Conservation (phyloP, 2,888 invertebrate species). For the Prionchulus punctatus region DNA sequence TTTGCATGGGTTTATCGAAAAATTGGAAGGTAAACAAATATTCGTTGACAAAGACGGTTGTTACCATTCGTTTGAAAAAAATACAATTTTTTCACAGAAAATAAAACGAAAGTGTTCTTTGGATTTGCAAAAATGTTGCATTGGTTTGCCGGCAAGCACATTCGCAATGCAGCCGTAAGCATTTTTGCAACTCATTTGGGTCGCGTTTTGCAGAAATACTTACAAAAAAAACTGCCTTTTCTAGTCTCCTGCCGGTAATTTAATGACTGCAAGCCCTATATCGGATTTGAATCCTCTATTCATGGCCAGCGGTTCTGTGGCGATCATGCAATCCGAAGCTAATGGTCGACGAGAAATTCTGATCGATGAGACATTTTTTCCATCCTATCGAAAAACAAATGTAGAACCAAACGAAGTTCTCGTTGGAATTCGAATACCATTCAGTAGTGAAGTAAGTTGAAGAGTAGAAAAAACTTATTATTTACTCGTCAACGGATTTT, state of each 20-base stretch:
- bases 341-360: constrained; percentile 41
- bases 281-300: constrained; percentile 85
- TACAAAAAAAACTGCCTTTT: background rate
- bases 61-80: background rate
- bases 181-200: background rate
- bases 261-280: constrained; percentile 86
- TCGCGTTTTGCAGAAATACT: too few relatives aligned
- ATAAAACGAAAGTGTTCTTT: constrained; percentile 23
- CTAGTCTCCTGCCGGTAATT: constrained; percentile 70
- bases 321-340: constrained; percentile 22
- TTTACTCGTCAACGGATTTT: too few relatives aligned
- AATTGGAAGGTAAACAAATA: constrained; percentile 34
- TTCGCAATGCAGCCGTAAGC: constrained; percentile 67
- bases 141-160: constrained; percentile 88
- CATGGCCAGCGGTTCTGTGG: constrained; percentile 49
- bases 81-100: too few relatives aligned
- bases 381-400: constrained; percentile 62
- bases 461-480: too few relatives aligned
- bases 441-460: constrained; percentile 41
- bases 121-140: constrained; percentile 66
- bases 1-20: constrained; percentile 44
- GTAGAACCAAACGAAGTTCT: constrained; percentile 59
- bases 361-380: constrained; percentile 61
- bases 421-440: constrained; percentile 61
- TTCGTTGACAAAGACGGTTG: background rate